A percentile compares a stretch with the other conserved stretches of the same genome.
Conservation (phyloP, 2,888 invertebrate species). For the Idaea aversata region DNA sequence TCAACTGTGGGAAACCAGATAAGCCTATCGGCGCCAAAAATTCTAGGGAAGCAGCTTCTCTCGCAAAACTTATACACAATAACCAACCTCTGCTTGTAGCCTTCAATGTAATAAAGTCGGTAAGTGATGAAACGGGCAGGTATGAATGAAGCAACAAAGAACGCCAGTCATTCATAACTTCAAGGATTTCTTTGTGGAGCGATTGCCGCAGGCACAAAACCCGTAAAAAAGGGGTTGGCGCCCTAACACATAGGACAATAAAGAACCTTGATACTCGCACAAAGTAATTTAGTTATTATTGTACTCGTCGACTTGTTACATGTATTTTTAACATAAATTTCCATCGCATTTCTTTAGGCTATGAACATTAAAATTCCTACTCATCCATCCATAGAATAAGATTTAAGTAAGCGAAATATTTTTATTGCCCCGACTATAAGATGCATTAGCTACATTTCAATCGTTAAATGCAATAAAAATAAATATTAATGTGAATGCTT, state of each 20-base stretch:
- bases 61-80: background rate
- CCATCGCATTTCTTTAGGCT: background rate
- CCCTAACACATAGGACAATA: slow-evolving; percentile 20
- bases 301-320: background rate
- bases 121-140: slow-evolving; percentile 18
- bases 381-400: background rate
- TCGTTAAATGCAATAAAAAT: slow-evolving; percentile 1
- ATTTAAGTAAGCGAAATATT: background rate
- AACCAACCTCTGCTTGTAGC: background rate
- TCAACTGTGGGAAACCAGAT: too few relatives aligned
- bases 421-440: background rate
- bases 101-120: slow-evolving; percentile 3
- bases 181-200: slow-evolving; percentile 32
- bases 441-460: background rate
- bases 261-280: background rate
- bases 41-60: background rate
- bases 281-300: slow-evolving; percentile 1
- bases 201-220: slow-evolving; percentile 19
- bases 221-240: slow-evolving; percentile 36
- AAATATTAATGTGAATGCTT: background rate
- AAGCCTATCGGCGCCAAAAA: background rate
- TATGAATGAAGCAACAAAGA: slow-evolving; percentile 32
- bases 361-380: background rate
- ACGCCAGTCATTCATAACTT: slow-evolving; percentile 32
- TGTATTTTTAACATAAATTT: background rate